A percentile compares a stretch with the other conserved stretches of the same genome.
These are phyloP conservation scores for Diaperis boleti DNA, from an alignment of 2,888 invertebrate genomes.

Conservation along the genomic window DNA sequence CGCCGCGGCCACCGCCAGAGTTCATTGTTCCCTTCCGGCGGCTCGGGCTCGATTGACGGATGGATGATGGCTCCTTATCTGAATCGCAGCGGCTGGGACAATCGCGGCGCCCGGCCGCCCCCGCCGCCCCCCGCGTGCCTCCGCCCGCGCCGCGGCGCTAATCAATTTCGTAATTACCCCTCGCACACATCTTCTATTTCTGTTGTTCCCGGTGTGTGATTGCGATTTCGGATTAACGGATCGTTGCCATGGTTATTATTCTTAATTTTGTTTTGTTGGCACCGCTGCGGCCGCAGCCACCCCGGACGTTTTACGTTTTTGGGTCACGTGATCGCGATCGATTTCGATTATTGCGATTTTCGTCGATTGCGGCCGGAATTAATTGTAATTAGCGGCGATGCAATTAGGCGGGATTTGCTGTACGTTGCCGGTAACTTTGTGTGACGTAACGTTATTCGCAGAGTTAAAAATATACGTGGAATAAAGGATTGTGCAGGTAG, in stretches of 20 bases:
- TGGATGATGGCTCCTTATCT: constrained; percentile 56
- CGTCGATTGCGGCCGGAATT: constrained; percentile 28
- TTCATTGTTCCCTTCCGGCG: constrained; percentile 72
- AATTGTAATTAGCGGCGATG: constrained; percentile 36
- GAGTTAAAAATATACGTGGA: too few relatives aligned
- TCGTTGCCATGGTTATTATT: constrained; percentile 46
- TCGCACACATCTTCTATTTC: constrained; percentile 53
- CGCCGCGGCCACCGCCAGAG: constrained; percentile 61
- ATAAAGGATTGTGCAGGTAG: too few relatives aligned
- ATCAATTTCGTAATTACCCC: constrained; percentile 63
- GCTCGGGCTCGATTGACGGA: constrained; percentile 63
- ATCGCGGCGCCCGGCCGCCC: constrained; percentile 38
- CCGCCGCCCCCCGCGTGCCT: constrained; percentile 33
- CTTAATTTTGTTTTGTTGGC: constrained; percentile 41
- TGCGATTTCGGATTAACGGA: constrained; percentile 46
- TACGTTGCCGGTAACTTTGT: too few relatives aligned
- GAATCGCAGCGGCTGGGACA: constrained; percentile 37
- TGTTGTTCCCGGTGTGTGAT: constrained; percentile 44
- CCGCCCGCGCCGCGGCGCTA: constrained; percentile 53
- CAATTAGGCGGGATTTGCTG: too few relatives aligned
- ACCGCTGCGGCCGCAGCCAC: constrained; percentile 33
- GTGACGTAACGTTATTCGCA: too few relatives aligned
- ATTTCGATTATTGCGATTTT: constrained; percentile 26
- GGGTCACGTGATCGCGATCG: constrained; percentile 36
- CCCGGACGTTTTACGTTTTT: constrained; percentile 35